A percentile compares a stretch with the other conserved stretches of the same genome.
Evolutionary conservation across 1,140 invertebrate genomes (phyloP).

Genomic region (Proales similis): DNA sequence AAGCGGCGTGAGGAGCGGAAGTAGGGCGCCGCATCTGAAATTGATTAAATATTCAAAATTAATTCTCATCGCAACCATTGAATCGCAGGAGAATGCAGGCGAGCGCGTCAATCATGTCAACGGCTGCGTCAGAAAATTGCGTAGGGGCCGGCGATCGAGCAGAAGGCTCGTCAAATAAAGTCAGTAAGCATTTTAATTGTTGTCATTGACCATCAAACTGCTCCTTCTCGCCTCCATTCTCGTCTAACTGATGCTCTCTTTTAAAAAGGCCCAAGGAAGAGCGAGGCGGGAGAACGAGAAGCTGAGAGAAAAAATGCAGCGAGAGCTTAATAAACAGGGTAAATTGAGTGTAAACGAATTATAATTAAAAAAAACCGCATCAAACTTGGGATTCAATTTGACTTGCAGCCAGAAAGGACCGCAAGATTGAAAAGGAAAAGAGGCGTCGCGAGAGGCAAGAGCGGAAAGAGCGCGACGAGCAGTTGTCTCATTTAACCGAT

Average conservation of each 20-base stretch:
- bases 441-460: slow-evolving; percentile 10
- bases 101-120: too few relatives aligned
- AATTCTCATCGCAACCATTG: too few relatives aligned
- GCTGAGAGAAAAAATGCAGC: slow-evolving; percentile 33
- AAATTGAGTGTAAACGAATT: not conserved
- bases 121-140: too few relatives aligned
- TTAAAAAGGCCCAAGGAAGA: not conserved
- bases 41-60: too few relatives aligned
- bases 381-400: not conserved
- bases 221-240: not conserved
- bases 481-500: slow-evolving; percentile 13
- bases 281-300: slow-evolving; percentile 7
- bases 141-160: too few relatives aligned
- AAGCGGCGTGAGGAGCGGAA: slow-evolving; percentile 14
- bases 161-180: slow-evolving; percentile 19
- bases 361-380: not conserved
- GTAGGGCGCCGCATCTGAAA: too few relatives aligned
- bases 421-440: slow-evolving; percentile 25
- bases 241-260: not conserved
- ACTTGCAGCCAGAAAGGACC: slow-evolving; percentile 25
- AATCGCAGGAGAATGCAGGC: too few relatives aligned
- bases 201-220: not conserved
- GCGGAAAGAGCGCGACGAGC: slow-evolving; percentile 12
- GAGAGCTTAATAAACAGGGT: slow-evolving; percentile 25
- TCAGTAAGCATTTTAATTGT: slow-evolving; percentile 34